Conservation (phyloP, 2,797 vertebrate genomes). For the Lithobates sylvaticus region DNA sequence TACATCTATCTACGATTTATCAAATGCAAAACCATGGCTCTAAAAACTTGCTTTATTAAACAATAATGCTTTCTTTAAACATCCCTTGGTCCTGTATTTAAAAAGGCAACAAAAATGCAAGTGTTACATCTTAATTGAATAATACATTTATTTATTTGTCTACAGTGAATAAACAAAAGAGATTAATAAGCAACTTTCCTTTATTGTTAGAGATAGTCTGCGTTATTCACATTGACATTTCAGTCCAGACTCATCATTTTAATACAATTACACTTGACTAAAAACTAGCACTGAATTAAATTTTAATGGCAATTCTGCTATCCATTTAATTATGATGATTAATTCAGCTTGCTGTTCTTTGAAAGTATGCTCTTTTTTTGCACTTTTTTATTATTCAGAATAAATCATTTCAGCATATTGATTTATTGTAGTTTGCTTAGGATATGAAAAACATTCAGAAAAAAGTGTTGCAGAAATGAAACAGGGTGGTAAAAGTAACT, state of each 20-base stretch:
- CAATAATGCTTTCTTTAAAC: background rate
- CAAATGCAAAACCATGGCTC: background rate
- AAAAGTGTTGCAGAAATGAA: background rate
- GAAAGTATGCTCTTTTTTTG: conserved; percentile 68
- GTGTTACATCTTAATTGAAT: conserved; percentile 17
- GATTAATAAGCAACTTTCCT: conserved; percentile 35
- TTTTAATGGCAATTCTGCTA: conserved; percentile 73
- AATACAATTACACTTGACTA: conserved; percentile 75
- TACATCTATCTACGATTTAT: background rate
- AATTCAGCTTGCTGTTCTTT: conserved; percentile 74
- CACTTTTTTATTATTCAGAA: conserved; percentile 40
- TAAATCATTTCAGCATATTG: conserved; percentile 45
- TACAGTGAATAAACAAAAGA: conserved; percentile 40
- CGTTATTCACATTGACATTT: conserved; percentile 67
- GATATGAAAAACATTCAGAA: background rate
- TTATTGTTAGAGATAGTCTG: conserved; percentile 31
- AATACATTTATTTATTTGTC: conserved; percentile 11
- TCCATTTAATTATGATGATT: conserved; percentile 81
- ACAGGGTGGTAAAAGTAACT: conserved; percentile 16
- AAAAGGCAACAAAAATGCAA: conserved; percentile 7
- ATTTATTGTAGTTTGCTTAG: conserved; percentile 39
- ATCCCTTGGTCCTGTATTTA: background rate
- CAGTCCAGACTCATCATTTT: conserved; percentile 67
- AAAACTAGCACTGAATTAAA: conserved; percentile 74
- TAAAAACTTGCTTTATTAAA: background rate